A percentile compares a stretch with the other conserved stretches of the same genome.
Conservation (phyloP, 1,140 invertebrate genomes). For the Nasonia vitripennis region DNA sequence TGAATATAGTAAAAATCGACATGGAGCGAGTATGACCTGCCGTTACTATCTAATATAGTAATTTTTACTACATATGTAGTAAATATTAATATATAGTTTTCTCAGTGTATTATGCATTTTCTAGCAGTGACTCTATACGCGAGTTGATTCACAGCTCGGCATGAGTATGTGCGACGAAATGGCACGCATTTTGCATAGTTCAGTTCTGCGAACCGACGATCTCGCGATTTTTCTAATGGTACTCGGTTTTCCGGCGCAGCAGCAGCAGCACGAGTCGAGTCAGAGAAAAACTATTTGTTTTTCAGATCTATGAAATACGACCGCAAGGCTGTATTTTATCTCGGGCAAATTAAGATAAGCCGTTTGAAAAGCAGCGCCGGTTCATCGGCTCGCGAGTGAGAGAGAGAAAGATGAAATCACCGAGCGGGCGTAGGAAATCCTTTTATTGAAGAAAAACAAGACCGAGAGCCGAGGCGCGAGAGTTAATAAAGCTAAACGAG, state of each 20-base stretch:
- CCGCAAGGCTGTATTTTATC: background rate
- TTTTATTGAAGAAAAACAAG: slow-evolving; percentile 1
- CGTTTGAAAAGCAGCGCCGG: background rate
- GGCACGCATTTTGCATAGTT: too few relatives aligned
- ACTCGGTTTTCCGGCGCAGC: background rate
- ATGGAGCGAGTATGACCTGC: too few relatives aligned
- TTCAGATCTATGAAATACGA: background rate
- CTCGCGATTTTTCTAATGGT: background rate
- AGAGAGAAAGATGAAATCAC: background rate
- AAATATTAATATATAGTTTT: too few relatives aligned
- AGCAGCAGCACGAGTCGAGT: background rate
- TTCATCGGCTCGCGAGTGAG: background rate
- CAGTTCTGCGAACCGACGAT: background rate
- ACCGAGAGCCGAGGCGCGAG: background rate
- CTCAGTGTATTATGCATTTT: background rate
- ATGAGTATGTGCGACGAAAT: background rate
- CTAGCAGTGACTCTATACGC: background rate
- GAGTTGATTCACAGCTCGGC: background rate
- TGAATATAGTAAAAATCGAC: too few relatives aligned
- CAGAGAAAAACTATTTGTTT: background rate
- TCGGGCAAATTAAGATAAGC: background rate
- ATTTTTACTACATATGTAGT: too few relatives aligned
- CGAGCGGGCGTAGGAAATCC: background rate
- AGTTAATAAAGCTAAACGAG: slow-evolving; percentile 15
- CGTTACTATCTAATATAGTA: too few relatives aligned